phyloP scores from a whole-genome alignment of 2,888 invertebrate genomes.

The Cryptocheilus praepositus region DNA sequence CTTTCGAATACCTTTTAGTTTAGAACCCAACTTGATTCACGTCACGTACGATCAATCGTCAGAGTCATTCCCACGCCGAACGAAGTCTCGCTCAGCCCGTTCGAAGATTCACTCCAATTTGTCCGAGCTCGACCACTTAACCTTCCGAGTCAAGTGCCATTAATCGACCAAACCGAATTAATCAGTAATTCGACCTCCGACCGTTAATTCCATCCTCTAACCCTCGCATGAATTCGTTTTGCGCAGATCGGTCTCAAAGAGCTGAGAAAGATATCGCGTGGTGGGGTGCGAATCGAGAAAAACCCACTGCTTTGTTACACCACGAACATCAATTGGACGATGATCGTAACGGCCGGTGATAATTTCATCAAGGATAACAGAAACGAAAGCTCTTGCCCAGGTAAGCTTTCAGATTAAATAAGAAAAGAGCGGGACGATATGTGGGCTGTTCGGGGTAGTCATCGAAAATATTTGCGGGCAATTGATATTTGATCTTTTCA shows the following conservation, averaged over 20 bases:
- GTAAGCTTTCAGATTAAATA: slow-evolving; percentile 22
- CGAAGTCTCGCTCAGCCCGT: slow-evolving; percentile 29
- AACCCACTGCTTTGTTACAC: slow-evolving; percentile 87
- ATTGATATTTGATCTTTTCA: too few species aligned
- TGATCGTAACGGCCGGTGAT: slow-evolving; percentile 77
- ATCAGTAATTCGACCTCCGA: slow-evolving; percentile 49
- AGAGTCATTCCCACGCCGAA: slow-evolving; percentile 60
- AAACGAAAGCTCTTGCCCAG: slow-evolving; percentile 54
- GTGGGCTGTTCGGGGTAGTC: too few species aligned
- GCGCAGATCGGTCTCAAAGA: slow-evolving; percentile 84
- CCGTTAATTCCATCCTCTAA: slow-evolving; percentile 30
- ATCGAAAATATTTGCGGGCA: too few species aligned
- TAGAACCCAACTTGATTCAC: slow-evolving; percentile 8
- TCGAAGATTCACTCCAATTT: slow-evolving; percentile 40
- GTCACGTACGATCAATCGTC: slow-evolving; percentile 51
- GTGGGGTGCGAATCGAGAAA: slow-evolving; percentile 87
- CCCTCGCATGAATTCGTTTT: slow-evolving; percentile 15
- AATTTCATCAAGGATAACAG: slow-evolving; percentile 65
- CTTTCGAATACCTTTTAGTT: too few species aligned
- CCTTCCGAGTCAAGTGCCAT: slow-evolving; percentile 61
- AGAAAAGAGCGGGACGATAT: too few species aligned
- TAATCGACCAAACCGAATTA: slow-evolving; percentile 64
- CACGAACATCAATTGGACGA: slow-evolving; percentile 82
- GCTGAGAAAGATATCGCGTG: slow-evolving; percentile 85
- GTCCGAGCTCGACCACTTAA: slow-evolving; percentile 48